These are phyloP conservation scores for Papilio demoleus DNA, from an alignment of 2,888 invertebrate genomes.

Conservation along the genomic window DNA sequence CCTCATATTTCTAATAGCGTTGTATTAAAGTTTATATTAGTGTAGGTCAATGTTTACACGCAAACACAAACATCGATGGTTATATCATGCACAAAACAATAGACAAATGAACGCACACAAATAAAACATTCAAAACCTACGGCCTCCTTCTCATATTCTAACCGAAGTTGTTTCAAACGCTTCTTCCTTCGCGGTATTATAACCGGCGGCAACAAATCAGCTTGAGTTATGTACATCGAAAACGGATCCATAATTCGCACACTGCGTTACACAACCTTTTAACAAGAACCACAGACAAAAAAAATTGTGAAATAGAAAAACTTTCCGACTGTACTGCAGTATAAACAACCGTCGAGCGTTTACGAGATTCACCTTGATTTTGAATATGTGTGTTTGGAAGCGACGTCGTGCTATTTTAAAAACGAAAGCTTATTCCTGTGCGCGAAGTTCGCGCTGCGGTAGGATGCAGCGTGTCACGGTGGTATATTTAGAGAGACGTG, in stretches of 20 bases:
- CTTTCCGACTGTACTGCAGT: constrained; percentile 50
- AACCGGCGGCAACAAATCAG: constrained; percentile 73
- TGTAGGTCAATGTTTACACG: constrained; percentile 34
- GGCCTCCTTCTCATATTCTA: constrained; percentile 65
- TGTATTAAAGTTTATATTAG: constrained; percentile 35
- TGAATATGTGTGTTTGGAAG: constrained; percentile 74
- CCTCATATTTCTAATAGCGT: constrained; percentile 1
- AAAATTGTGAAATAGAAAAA: constrained; percentile 26
- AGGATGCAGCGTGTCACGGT: constrained; percentile 54
- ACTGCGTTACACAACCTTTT: constrained; percentile 1
- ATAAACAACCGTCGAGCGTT: constrained; percentile 68
- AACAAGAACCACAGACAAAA: constrained; percentile 32
- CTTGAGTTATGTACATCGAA: constrained; percentile 74
- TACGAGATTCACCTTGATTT: constrained; percentile 76
- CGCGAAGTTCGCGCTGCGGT: constrained; percentile 77
- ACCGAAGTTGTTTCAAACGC: constrained; percentile 71
- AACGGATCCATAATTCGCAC: constrained; percentile 70
- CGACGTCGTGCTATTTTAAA: constrained; percentile 78
- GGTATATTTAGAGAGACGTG: constrained; percentile 60
- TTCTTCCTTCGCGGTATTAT: constrained; percentile 77
- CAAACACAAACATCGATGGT: constrained; percentile 35
- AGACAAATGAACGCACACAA: constrained; percentile 40
- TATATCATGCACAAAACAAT: constrained; percentile 29
- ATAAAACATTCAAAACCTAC: constrained; percentile 48
- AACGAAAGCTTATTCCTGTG: constrained; percentile 72